Evolutionary conservation across 2,113 vertebrate genomes (phyloP).

Genomic region (Triplophysa tibetana): DNA sequence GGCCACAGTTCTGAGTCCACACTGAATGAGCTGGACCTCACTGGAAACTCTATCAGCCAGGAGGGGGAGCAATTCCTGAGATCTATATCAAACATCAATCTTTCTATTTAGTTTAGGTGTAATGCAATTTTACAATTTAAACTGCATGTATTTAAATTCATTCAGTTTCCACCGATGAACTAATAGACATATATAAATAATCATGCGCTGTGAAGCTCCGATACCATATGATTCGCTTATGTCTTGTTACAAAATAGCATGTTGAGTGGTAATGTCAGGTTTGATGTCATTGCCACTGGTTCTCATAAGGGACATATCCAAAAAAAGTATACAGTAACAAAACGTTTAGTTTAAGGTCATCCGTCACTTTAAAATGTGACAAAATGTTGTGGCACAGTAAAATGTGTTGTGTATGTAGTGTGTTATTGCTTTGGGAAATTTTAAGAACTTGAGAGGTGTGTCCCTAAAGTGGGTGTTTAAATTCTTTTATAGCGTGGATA

Average conservation of each 20-base stretch:
- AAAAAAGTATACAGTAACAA: too few relatives aligned
- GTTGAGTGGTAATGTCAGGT: too few relatives aligned
- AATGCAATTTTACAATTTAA: background rate
- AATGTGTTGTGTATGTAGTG: background rate
- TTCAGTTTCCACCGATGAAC: background rate
- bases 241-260: too few relatives aligned
- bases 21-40: conserved; percentile 34
- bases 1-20: conserved; percentile 11
- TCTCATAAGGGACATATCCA: too few relatives aligned
- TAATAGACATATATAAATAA: too few relatives aligned
- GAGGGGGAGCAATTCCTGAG: conserved; percentile 6
- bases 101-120: conserved; percentile 8
- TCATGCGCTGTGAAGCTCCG: too few relatives aligned
- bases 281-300: too few relatives aligned
- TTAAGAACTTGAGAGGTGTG: conserved; percentile 1
- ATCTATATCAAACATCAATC: conserved; percentile 23
- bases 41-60: conserved; percentile 26
- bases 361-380: background rate
- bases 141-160: background rate
- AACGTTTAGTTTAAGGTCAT: too few relatives aligned
- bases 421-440: background rate
- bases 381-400: background rate
- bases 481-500: background rate
- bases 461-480: conserved; percentile 12
- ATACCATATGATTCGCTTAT: too few relatives aligned